Conservation (phyloP, 1,140 invertebrate species). For the Drosophila trapezifrons region DNA sequence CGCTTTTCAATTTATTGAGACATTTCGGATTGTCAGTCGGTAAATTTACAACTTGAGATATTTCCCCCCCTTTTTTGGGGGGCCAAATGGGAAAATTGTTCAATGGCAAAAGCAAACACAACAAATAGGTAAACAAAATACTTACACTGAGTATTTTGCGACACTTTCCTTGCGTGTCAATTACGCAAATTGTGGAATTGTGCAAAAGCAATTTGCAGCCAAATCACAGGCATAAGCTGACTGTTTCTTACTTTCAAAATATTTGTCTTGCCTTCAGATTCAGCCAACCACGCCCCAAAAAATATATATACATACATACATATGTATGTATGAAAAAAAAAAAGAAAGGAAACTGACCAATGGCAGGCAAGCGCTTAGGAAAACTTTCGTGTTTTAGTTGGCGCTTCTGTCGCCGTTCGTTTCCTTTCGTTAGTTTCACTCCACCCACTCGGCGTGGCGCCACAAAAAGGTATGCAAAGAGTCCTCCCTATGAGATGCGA, state of each 20-base stretch:
- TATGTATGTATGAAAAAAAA: too few species aligned
- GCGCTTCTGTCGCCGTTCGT: slow-evolving; percentile 36
- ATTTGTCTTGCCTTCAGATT: slow-evolving; percentile 21
- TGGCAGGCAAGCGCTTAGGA: slow-evolving; percentile 37
- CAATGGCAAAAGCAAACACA: slow-evolving; percentile 14
- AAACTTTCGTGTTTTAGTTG: slow-evolving; percentile 54
- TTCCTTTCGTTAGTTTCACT: slow-evolving; percentile 58
- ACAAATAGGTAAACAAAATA: slow-evolving; percentile 27
- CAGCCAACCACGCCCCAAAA: slow-evolving; percentile 7
- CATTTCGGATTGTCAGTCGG: slow-evolving; percentile 28
- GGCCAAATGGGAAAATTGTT: background rate
- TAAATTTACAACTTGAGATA: slow-evolving; percentile 33
- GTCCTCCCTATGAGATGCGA: slow-evolving; percentile 12
- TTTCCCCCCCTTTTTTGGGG: background rate
- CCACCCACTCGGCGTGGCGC: slow-evolving; percentile 22
- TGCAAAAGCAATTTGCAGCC: slow-evolving; percentile 36
- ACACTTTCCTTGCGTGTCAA: slow-evolving; percentile 34
- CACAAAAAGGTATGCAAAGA: slow-evolving; percentile 13
- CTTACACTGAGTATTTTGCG: slow-evolving; percentile 12
- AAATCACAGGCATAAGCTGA: slow-evolving; percentile 15
- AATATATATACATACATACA: too few species aligned
- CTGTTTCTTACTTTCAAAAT: slow-evolving; percentile 11
- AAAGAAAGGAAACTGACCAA: slow-evolving; percentile 26
- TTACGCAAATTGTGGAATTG: slow-evolving; percentile 31
- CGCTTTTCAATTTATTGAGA: slow-evolving; percentile 42